Conservation (phyloP, 2,888 invertebrate genomes). For the Imbricaverruca yamaguchii region DNA sequence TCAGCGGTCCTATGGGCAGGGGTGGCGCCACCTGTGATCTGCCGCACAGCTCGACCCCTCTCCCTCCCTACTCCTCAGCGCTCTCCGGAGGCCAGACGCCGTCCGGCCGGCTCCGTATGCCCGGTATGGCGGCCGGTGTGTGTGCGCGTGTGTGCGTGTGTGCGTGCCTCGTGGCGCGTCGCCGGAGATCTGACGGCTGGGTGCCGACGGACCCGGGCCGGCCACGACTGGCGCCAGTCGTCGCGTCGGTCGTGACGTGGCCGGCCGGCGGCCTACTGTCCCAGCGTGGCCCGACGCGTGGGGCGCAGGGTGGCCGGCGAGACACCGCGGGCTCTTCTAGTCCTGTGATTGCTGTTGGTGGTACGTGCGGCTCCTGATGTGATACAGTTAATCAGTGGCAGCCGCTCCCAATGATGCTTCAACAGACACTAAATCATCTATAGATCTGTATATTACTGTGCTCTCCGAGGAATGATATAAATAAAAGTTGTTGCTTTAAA, state of each 20-base stretch:
- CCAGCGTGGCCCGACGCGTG: too few relatives aligned
- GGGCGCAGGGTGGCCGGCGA: too few relatives aligned
- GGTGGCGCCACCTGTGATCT: not conserved
- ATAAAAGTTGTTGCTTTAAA: conserved; percentile 7
- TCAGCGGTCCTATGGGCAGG: too few relatives aligned
- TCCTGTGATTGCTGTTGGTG: conserved; percentile 10
- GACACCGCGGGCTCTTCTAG: not conserved
- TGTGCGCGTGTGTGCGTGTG: too few relatives aligned
- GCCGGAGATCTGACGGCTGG: too few relatives aligned
- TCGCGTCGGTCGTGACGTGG: not conserved
- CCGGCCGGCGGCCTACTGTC: not conserved
- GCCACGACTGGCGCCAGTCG: not conserved
- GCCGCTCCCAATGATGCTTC: conserved; percentile 2
- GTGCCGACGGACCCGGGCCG: too few relatives aligned
- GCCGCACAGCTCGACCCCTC: not conserved
- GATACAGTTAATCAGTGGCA: conserved; percentile 3
- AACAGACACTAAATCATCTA: not conserved
- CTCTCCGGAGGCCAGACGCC: too few relatives aligned
- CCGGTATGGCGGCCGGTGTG: too few relatives aligned
- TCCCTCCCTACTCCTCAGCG: too few relatives aligned
- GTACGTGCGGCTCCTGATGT: not conserved
- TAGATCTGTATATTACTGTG: conserved; percentile 9
- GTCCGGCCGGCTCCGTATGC: not conserved
- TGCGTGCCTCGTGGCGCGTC: too few relatives aligned
- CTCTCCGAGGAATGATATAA: conserved; percentile 16